Evolutionary conservation across 2,797 vertebrate genomes (phyloP).

Genomic region (Enteromius afrohamiltoni): DNA sequence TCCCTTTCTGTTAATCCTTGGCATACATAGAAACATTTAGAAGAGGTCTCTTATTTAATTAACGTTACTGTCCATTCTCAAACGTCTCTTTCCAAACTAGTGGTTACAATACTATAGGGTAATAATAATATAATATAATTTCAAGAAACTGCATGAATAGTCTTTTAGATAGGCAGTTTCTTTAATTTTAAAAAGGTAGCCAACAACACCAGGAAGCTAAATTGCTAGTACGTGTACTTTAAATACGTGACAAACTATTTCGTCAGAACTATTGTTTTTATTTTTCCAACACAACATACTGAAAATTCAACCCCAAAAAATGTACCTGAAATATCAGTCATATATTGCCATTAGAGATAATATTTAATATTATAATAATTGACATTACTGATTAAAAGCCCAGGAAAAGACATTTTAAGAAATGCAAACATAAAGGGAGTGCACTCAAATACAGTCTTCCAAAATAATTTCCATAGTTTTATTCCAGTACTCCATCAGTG

Average conservation of each 20-base stretch:
- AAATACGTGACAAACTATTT: background rate
- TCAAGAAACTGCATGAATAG: background rate
- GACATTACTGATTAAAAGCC: background rate
- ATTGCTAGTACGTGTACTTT: background rate
- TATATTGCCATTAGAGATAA: background rate
- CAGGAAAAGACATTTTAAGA: background rate
- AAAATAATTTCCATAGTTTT: background rate
- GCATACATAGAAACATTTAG: background rate
- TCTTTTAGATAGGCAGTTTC: too few species aligned
- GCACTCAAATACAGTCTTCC: background rate
- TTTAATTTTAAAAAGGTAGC: background rate
- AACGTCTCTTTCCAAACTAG: background rate
- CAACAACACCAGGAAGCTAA: background rate
- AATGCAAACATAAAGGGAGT: background rate
- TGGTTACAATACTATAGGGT: background rate
- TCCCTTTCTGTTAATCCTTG: background rate
- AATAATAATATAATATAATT: background rate
- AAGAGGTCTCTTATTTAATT: background rate
- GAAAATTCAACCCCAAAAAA: background rate
- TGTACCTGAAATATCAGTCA: background rate
- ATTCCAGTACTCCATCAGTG: background rate
- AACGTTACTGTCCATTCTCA: background rate
- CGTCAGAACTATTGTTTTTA: background rate
- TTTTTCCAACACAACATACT: background rate
- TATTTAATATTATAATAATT: background rate